Evolutionary conservation across 2,113 vertebrate genomes (phyloP).

Genomic region (Leptobrachium leishanense): DNA sequence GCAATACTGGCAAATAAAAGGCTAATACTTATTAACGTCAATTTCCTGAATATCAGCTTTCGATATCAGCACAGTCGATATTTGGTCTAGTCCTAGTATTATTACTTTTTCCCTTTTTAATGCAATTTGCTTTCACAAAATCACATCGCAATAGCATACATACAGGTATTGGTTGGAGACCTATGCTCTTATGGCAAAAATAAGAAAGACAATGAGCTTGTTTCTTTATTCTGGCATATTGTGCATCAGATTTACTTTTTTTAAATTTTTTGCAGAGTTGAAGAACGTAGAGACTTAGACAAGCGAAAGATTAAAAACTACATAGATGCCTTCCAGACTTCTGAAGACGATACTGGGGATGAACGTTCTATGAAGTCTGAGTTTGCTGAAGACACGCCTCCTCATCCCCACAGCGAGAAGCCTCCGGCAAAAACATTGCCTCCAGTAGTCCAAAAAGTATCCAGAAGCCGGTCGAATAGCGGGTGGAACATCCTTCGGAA

Average conservation of each 20-base stretch:
- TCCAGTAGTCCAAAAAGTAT: slow-evolving; percentile 61
- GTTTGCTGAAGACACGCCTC: slow-evolving; percentile 2
- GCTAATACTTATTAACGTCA: no score
- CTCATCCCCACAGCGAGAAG: slow-evolving; percentile 35
- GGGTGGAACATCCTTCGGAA: slow-evolving; percentile 27
- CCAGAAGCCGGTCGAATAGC: slow-evolving; percentile 52
- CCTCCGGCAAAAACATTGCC: slow-evolving; percentile 36
- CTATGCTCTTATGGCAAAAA: no score
- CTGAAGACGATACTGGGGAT: slow-evolving; percentile 56
- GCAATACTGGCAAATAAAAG: no score
- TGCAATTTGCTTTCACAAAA: no score
- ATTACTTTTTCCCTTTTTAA: no score
- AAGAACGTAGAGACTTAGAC: slow-evolving; percentile 77
- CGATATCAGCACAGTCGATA: no score
- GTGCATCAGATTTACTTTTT: slow-evolving; percentile 3
- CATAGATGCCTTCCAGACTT: slow-evolving; percentile 72
- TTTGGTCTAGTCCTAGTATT: no score
- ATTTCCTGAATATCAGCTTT: no score
- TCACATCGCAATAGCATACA: no score
- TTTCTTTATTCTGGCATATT: no score
- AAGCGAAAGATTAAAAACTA: slow-evolving; percentile 77
- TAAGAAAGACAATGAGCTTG: no score
- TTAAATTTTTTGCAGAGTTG: slow-evolving; percentile 72
- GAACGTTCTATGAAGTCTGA: slow-evolving; percentile 48
- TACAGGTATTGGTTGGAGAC: no score